Evolutionary conservation across 2,797 vertebrate genomes (phyloP).

Genomic region (Acomys russatus): DNA sequence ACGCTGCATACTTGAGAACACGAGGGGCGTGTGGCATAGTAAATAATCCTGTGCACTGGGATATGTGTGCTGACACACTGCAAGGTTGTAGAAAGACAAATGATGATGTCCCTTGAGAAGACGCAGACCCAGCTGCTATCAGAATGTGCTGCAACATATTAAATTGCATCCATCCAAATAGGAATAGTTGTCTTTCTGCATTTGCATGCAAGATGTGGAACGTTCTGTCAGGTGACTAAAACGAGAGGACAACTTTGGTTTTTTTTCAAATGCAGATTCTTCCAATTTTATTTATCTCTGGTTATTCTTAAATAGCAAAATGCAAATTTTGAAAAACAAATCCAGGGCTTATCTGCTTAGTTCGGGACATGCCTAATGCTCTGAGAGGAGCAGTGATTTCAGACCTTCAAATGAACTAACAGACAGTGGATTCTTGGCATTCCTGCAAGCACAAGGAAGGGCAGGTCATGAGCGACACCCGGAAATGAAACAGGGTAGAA

Average conservation of each 20-base stretch:
- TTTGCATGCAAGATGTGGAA: conserved; percentile 5
- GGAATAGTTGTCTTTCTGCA: conserved; percentile 53
- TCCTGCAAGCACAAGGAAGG: not conserved
- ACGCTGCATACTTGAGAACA: not conserved
- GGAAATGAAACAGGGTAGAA: not conserved
- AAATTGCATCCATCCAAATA: conserved; percentile 35
- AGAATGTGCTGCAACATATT: not conserved
- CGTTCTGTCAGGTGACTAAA: not conserved
- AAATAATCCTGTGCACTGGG: conserved; percentile 30
- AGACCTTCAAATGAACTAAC: conserved; percentile 44
- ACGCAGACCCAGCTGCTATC: conserved; percentile 32
- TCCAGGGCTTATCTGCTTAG: conserved; percentile 57
- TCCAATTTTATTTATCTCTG: conserved; percentile 63
- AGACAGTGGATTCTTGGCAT: conserved; percentile 14
- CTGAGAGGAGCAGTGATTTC: conserved; percentile 19
- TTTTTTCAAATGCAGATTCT: conserved; percentile 5
- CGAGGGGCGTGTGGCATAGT: not conserved
- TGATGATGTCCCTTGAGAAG: conserved; percentile 50
- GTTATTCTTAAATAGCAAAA: conserved; percentile 57
- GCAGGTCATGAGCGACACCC: not conserved
- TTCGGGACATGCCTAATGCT: conserved; percentile 46
- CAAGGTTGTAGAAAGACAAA: conserved; percentile 54
- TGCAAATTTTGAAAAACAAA: conserved; percentile 65
- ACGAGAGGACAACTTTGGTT: not conserved
- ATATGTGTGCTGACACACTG: conserved; percentile 34